Evolutionary conservation across 2,797 vertebrate genomes (phyloP).

Genomic region (Lepilemur septentrionalis): DNA sequence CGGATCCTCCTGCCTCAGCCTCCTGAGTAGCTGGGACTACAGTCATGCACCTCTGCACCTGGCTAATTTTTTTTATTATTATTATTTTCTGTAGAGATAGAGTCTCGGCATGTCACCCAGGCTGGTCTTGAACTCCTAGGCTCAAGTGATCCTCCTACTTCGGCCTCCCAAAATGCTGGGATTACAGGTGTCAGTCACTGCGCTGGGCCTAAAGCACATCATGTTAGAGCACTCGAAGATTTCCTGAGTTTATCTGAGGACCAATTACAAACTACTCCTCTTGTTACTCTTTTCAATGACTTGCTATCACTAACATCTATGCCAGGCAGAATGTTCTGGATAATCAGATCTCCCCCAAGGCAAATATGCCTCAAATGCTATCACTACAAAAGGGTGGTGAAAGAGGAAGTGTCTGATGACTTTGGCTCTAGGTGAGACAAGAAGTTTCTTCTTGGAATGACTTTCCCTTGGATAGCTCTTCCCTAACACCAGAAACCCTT

Average conservation of each 20-base stretch:
- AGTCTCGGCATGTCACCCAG: neutral
- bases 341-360: neutral
- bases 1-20: neutral
- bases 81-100: neutral
- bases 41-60: neutral
- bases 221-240: neutral
- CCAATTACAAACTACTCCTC: neutral
- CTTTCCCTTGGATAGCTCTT: neutral
- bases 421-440: neutral
- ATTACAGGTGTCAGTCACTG: neutral
- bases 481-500: neutral
- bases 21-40: neutral
- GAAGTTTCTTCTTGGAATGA: neutral
- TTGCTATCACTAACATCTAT: neutral
- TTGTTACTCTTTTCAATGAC: neutral
- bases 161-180: neutral
- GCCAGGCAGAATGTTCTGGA: neutral
- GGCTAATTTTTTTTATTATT: neutral
- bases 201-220: neutral
- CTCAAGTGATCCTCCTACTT: neutral
- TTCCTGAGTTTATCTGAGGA: neutral
- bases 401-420: accelerated
- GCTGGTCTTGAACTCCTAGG: neutral
- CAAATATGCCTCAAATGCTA: neutral
- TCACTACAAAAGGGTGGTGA: neutral